These are phyloP conservation scores for Orthosia gracilis DNA, from an alignment of 2,888 invertebrate species.

Conservation along the genomic window DNA sequence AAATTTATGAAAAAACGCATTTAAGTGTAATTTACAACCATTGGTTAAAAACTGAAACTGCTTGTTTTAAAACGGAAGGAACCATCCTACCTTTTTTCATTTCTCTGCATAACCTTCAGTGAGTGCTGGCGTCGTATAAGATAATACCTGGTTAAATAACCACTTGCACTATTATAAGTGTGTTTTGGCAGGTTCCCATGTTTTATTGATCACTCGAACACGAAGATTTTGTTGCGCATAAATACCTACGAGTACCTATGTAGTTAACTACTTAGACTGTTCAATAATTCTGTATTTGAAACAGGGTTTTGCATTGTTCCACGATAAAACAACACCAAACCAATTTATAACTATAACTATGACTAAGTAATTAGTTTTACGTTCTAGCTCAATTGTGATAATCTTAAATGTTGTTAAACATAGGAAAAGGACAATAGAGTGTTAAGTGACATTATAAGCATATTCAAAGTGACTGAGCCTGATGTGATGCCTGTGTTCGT, in stretches of 20 bases:
- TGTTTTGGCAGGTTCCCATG: not conserved
- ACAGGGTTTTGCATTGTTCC: conserved; percentile 28
- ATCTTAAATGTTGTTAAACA: not conserved
- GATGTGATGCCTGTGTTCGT: too few species aligned
- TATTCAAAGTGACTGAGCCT: too few species aligned
- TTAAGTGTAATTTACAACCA: too few species aligned
- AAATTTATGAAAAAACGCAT: too few species aligned
- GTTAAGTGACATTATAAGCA: too few species aligned
- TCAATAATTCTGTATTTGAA: conserved; percentile 6
- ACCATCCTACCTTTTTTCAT: not conserved
- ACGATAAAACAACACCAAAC: not conserved
- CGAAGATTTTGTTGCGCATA: not conserved
- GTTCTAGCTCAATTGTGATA: not conserved
- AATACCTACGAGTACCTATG: too few species aligned
- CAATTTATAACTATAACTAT: not conserved
- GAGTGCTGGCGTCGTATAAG: not conserved
- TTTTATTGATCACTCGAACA: not conserved
- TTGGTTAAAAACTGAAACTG: too few species aligned
- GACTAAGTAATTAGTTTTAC: not conserved
- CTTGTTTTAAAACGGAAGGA: too few species aligned
- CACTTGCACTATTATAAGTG: not conserved
- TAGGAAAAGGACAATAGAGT: too few species aligned
- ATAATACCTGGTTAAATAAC: not conserved
- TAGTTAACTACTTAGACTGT: too few species aligned
- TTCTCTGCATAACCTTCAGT: not conserved